Conservation (phyloP, 2,797 vertebrate species). For the Neomorphus geoffroyi region DNA sequence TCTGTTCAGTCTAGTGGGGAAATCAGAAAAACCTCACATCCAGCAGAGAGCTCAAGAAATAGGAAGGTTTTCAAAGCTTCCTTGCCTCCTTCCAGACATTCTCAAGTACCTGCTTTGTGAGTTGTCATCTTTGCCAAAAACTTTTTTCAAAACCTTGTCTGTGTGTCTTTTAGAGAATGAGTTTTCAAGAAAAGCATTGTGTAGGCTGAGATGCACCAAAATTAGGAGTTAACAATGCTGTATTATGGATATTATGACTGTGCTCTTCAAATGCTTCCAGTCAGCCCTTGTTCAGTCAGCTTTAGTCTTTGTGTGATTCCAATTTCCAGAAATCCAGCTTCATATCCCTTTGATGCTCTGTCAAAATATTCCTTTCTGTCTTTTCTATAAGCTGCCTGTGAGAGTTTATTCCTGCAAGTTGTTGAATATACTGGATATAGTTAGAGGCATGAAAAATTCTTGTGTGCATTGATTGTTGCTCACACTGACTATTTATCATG, state of each 20-base stretch:
- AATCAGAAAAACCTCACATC: neutral
- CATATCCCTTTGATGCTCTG: neutral
- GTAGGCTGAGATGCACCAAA: neutral
- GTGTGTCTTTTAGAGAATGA: neutral
- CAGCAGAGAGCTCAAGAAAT: neutral
- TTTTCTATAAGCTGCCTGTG: neutral
- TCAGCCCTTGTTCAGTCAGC: neutral
- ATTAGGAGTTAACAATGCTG: neutral
- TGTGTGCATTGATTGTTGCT: neutral
- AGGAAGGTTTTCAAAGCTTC: neutral
- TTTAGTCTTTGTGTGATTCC: neutral
- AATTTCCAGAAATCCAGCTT: constrained; percentile 11
- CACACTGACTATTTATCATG: neutral
- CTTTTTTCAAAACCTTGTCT: neutral
- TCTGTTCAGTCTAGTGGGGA: fast-evolving
- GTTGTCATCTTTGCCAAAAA: neutral
- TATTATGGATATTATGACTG: neutral
- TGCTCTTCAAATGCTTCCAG: neutral
- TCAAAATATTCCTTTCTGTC: neutral
- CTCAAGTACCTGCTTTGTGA: neutral
- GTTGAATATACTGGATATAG: neutral
- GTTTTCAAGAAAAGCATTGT: neutral
- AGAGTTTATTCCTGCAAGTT: neutral
- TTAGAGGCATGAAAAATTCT: neutral
- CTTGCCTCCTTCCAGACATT: neutral